Evolutionary conservation across 2,888 invertebrate genomes (phyloP), one percentile per base, ranked within the genome.

Genomic region (Lepeophtheirus nordmannii): DNA sequence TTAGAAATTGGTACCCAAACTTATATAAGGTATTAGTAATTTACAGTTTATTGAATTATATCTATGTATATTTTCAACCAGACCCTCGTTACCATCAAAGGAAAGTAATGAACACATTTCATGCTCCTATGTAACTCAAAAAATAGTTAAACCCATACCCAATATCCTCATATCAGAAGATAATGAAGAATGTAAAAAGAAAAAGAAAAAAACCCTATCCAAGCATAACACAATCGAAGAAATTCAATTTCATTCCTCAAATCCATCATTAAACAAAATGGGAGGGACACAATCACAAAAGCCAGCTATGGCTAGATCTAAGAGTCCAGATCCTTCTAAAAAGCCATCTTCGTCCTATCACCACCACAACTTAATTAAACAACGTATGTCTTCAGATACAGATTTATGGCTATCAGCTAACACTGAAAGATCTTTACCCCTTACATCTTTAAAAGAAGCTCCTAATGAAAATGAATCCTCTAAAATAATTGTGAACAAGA

Each of bases 311-410:
- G n/a, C 5, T 2, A 14, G 53, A 14, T 14, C 53, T 8, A 46
- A 46, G 53, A 46, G 53, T 8, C 53, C 53, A 46, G 53, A 46
- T 46, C 14, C 14, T 14, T 17, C 53, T 17, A 46, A 46, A 46
- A 30, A 30, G 30, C 30, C 30, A 30, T 30, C 30, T 5, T 7
- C 30, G 7, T n/a, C 30, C 30, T 7, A 30, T 30, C 57, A 57
- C 23, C 57, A 57, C 23, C 60, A 60, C 38, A 1, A 10, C n/a
- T 11, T 12, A 10, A 30, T 60, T 10, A 60, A 37, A n/a, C 30
- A 37, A 38, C 60, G 60, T 2, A 60, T 60, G 60, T 23, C 60
- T 17, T 60, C 60, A 37, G 60, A 60, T 8, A 60, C 60, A 11
- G 39, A 60, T 38, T 14, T 60, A 60, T 46, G 53, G 53, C 17